Evolutionary conservation across 2,888 invertebrate species (phyloP).

Genomic region (Agrochola lota): DNA sequence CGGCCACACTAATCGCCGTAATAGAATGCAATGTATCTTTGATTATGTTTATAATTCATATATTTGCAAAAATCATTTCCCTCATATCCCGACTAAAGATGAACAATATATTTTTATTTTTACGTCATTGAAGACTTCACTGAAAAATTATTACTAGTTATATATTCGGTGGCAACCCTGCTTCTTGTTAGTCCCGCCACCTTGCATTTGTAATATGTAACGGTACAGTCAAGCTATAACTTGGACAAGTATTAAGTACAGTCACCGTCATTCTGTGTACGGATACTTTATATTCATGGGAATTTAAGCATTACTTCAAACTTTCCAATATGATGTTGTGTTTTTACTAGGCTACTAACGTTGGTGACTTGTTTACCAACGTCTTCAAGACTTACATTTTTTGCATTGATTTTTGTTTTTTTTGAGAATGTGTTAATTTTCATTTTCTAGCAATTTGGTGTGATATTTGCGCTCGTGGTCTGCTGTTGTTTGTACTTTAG

Average conservation of each 20-base stretch:
- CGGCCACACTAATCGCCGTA: background rate
- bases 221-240: conserved; percentile 58
- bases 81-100: background rate
- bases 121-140: background rate
- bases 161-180: conserved; percentile 46
- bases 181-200: conserved; percentile 36
- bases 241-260: conserved; percentile 59
- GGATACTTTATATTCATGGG: conserved; percentile 48
- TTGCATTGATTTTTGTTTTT: background rate
- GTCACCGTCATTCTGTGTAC: conserved; percentile 41
- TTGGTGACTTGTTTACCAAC: conserved; percentile 2
- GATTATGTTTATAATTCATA: background rate
- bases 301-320: conserved; percentile 47
- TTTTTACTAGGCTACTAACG: conserved; percentile 9
- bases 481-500: background rate
- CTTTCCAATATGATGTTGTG: conserved; percentile 51
- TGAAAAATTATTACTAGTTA: background rate
- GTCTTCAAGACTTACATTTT: background rate
- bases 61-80: background rate
- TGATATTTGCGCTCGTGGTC: conserved; percentile 12
- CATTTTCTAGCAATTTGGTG: conserved; percentile 9
- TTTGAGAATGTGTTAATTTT: conserved; percentile 4
- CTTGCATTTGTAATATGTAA: conserved; percentile 66
- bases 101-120: background rate
- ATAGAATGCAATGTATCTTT: background rate